These are phyloP conservation scores for Brenthis ino DNA, from an alignment of 2,888 invertebrate genomes.

Conservation along the genomic window DNA sequence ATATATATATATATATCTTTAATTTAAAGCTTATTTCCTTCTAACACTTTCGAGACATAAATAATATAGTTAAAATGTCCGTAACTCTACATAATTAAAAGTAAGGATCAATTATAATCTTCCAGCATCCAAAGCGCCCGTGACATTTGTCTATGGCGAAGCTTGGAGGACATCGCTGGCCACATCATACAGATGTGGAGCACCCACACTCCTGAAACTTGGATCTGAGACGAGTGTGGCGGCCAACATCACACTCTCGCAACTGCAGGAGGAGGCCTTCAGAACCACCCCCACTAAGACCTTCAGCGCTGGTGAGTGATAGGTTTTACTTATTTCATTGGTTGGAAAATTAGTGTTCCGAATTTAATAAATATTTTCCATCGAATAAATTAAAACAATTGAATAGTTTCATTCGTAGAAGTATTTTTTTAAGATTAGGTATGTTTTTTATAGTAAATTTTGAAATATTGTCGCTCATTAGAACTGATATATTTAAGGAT, in stretches of 20 bases:
- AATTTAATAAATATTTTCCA: no score
- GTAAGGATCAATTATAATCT: background rate
- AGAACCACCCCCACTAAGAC: conserved; percentile 69
- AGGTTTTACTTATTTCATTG: background rate
- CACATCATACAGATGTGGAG: conserved; percentile 88
- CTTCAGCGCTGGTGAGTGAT: conserved; percentile 85
- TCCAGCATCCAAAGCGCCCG: conserved; percentile 33
- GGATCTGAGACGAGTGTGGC: conserved; percentile 56
- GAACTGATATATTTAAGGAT: no score
- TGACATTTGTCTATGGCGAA: conserved; percentile 74
- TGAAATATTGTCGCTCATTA: no score
- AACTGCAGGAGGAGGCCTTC: conserved; percentile 90
- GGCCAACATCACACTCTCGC: conserved; percentile 81
- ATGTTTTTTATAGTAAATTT: no score
- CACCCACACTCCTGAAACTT: conserved; percentile 82
- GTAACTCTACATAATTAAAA: no score
- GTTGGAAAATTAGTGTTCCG: background rate
- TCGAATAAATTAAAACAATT: no score
- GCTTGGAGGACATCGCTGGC: conserved; percentile 83
- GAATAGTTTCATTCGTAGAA: no score
- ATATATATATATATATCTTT: no score
- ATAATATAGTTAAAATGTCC: no score
- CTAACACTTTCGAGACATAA: no score
- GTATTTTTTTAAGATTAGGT: no score
- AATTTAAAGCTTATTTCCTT: no score